Evolutionary conservation across 2,888 invertebrate genomes (phyloP).

Genomic region (Anthophora plumipes): DNA sequence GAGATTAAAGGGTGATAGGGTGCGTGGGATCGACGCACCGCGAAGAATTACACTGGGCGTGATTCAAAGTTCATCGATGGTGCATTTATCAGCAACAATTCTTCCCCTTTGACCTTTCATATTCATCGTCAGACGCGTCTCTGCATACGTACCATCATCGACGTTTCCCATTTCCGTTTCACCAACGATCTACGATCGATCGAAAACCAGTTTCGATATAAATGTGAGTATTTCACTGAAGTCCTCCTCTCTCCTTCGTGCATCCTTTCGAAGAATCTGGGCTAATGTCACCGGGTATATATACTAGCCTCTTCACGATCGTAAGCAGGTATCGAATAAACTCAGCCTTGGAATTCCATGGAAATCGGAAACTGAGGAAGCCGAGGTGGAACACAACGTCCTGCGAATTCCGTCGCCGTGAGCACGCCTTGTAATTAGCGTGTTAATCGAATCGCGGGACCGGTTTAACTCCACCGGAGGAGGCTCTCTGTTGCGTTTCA

Average conservation of each 20-base stretch:
- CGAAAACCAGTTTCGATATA: not conserved
- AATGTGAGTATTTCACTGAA: no score
- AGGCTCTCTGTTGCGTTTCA: not conserved
- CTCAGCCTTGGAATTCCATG: not conserved
- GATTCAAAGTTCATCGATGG: constrained; percentile 21
- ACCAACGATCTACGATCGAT: not conserved
- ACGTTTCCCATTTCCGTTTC: constrained; percentile 22
- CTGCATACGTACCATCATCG: not conserved
- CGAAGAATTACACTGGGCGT: not conserved
- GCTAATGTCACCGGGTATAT: not conserved
- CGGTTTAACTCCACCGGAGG: not conserved
- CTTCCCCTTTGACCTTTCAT: constrained; percentile 16
- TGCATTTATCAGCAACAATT: not conserved
- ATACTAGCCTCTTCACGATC: not conserved
- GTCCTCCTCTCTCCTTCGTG: no score
- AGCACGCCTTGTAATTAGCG: not conserved
- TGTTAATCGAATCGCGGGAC: constrained; percentile 3
- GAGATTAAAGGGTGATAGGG: not conserved
- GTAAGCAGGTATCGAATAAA: no score
- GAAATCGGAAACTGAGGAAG: constrained; percentile 5
- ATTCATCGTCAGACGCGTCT: constrained; percentile 10
- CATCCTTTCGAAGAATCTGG: not conserved
- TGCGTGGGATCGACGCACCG: constrained; percentile 5
- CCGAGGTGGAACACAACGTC: not conserved
- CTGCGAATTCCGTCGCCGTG: not conserved